Conservation (phyloP, 2,888 invertebrate species). For the Geophilus truncorum region DNA sequence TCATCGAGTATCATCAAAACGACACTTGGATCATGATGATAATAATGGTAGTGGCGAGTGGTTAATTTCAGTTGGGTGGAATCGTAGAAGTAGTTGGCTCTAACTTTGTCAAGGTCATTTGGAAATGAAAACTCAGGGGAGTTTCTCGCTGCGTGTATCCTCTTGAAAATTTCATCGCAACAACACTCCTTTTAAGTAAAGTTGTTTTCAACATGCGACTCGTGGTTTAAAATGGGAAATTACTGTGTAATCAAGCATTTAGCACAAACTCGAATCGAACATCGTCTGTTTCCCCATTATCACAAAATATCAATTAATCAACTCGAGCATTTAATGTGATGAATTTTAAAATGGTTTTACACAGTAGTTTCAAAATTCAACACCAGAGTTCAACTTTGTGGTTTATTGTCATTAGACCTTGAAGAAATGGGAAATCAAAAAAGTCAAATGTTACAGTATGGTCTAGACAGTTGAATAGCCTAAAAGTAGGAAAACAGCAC, state of each 20-base stretch:
- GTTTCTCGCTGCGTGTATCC: not conserved
- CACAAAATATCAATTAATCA: no score
- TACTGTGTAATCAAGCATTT: not conserved
- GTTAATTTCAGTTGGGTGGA: not conserved
- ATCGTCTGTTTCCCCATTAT: no score
- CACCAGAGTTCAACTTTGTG: no score
- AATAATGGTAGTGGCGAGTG: not conserved
- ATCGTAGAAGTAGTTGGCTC: not conserved
- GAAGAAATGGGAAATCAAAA: not conserved
- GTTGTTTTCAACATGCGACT: not conserved
- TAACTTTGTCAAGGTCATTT: not conserved
- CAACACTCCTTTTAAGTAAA: not conserved
- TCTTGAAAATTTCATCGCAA: not conserved
- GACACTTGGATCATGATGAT: not conserved
- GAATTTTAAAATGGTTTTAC: no score
- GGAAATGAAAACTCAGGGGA: not conserved
- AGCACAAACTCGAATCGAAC: no score
- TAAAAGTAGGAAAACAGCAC: not conserved
- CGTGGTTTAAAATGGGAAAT: not conserved
- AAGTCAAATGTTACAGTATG: not conserved
- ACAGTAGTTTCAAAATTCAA: no score
- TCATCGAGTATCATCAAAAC: not conserved
- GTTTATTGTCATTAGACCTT: no score
- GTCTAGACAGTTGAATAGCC: not conserved
- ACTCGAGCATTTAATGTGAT: no score